Evolutionary conservation across 2,797 vertebrate genomes (phyloP).

Genomic region (Nannoperca australis): DNA sequence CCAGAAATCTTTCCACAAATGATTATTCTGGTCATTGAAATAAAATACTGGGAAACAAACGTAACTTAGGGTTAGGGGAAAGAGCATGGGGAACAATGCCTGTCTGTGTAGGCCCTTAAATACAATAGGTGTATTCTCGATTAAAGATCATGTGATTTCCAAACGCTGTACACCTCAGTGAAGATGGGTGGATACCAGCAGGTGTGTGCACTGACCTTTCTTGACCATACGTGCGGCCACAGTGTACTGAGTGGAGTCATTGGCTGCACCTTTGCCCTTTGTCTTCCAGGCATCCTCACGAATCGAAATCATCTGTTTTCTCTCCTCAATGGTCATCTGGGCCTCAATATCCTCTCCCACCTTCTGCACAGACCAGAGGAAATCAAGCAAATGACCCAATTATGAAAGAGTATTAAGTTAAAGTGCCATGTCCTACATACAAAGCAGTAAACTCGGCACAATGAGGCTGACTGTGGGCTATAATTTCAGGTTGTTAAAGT

Average conservation of each 20-base stretch:
- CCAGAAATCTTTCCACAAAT: background rate
- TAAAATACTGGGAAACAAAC: background rate
- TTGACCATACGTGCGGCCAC: constrained; percentile 97
- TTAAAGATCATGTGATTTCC: background rate
- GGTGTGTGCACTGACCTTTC: constrained; percentile 88
- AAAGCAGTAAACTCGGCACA: constrained; percentile 4
- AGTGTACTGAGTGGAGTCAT: constrained; percentile 96
- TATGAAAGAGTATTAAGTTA: background rate
- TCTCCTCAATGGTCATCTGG: constrained; percentile 95
- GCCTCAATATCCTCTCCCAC: constrained; percentile 86
- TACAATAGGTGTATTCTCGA: background rate
- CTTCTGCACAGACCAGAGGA: constrained; percentile 78
- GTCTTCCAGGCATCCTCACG: constrained; percentile 96
- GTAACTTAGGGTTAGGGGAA: background rate
- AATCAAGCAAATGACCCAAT: background rate
- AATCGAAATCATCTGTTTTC: constrained; percentile 94
- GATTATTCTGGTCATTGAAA: background rate
- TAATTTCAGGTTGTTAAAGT: background rate
- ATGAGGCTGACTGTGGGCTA: background rate
- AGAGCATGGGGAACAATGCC: background rate
- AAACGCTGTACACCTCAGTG: background rate
- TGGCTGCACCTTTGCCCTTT: constrained; percentile 92
- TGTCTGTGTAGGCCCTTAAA: background rate
- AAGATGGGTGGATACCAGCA: background rate
- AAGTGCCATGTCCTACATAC: background rate